Base-by-base conservation (phyloP, 2,888 invertebrate genomes). In the Pandemis cinnamomeana region DNA sequence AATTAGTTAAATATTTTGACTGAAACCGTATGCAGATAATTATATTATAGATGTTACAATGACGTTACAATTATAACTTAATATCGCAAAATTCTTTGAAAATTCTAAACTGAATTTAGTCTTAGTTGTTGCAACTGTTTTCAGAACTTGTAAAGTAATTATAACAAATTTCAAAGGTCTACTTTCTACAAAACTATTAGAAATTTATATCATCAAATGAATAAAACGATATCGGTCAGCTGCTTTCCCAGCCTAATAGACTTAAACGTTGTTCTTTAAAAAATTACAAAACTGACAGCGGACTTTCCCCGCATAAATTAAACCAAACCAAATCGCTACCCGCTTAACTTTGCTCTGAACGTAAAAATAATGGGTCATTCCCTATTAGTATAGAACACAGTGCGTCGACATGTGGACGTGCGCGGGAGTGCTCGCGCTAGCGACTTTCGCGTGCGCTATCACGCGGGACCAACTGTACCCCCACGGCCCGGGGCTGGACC, bases 401-500 rank as follows among this genome's bases (percentile, higher is more conserved):
- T 79, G 79, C 80, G 76, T 72, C 81, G 86, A 81, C 77, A 93
- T 94, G 91, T 89, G 92, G 94, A 88, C 94, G 94, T 90, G 88
- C 80, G 87, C 84, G 77, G 84, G 88, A 83, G 84, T 93, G 79
- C 77, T 91, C 48, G 81, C 85, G 80, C 80, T 91, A 51, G 84
- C 81, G 74, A 85, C 86, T 70, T 86, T 88, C 81, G 91, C 86
- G 77, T 60, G 84, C 81, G 94, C 92, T 7, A 85, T 96, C 78
- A 95, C 95, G 48, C 87, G 92, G 63, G 93, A 93, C 79, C 93
- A 95, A 81, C 92, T 96, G 80, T 96, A 96, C 88, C 95, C 96
- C 4, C 94, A 94, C 83, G 96, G 96, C 10, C 86, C 86, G 0
- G 91, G 92, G 0, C 88, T 95, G 76, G 96, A 96, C 84, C 87